Base-by-base conservation (phyloP, 1,140 invertebrate genomes). In the Diorhabda carinulata region DNA sequence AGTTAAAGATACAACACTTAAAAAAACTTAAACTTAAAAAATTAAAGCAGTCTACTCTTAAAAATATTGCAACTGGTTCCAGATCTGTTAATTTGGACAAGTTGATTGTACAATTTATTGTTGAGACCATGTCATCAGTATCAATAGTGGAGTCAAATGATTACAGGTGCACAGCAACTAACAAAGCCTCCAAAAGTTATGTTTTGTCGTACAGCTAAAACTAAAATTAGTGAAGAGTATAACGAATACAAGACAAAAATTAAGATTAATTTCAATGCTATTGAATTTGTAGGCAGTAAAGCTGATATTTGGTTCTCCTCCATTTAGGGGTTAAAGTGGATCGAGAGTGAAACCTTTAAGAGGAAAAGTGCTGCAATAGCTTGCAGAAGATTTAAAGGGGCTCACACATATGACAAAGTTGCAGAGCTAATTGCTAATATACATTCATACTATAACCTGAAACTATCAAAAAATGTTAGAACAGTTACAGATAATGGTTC, bases 401-500 rank as follows among this genome's bases (percentile, higher is more conserved):
- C 25, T 25, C 25, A 25, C 25, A 25, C 25, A 25, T 25, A 57
- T 57, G 56, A 57, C 9, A 57, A 57, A 57, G 56, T 57, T 57
- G 56, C 56, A n/a, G 56, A 9, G 25, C 9, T 57, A 5, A 9
- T 57, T 4, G 7, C 56, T 57, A 5, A 57, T 57, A 57, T 57
- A 57, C 56, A 57, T 9, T 57, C 7, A 57, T 3, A 57, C 56
- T 57, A 57, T 57, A 3, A 9, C 25, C 56, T 57, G 7, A 57
- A 57, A 57, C 7, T 57, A 57, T 57, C 56, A 57, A 57, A 57
- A 57, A 57, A 4, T 57, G 56, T 57, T 57, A 57, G 25, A 57
- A 57, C 56, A 10, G 7, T 57, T 57, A 57, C 56, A 57, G 56
- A 10, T 57, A 57, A 25, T 25, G 25, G 1, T 25, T 25, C 25